These are phyloP conservation scores for Daboia siamensis DNA, from an alignment of 2,113 vertebrate species.

Conservation along the genomic window DNA sequence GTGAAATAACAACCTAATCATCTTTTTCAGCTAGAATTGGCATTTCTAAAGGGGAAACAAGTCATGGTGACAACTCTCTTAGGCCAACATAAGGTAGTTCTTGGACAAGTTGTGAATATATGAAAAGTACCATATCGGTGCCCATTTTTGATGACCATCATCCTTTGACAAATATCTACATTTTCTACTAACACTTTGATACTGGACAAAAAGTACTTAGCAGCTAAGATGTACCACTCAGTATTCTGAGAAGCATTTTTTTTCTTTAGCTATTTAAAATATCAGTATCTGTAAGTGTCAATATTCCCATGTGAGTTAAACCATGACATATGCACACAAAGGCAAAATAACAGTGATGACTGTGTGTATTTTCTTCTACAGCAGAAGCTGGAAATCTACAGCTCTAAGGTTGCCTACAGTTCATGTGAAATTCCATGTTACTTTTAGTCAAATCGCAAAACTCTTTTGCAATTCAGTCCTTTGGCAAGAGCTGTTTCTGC, in stretches of 20 bases:
- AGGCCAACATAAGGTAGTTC: too few species aligned
- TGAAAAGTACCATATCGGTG: background rate
- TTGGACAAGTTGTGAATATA: background rate
- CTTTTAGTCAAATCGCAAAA: background rate
- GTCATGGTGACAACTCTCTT: background rate
- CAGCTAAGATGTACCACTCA: background rate
- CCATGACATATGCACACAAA: background rate
- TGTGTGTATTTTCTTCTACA: background rate
- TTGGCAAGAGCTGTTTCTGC: background rate
- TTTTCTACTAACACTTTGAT: background rate
- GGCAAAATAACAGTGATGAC: background rate
- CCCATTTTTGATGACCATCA: background rate
- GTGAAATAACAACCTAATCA: background rate
- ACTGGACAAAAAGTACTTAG: background rate
- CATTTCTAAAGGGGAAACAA: background rate
- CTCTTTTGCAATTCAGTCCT: background rate
- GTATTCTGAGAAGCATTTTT: background rate
- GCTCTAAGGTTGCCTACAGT: background rate
- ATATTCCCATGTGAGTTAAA: background rate
- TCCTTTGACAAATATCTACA: background rate
- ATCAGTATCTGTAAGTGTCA: background rate
- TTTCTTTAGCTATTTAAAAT: background rate
- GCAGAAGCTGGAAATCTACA: background rate
- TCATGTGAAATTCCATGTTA: background rate
- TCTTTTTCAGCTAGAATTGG: background rate